phyloP scores from a whole-genome alignment of 2,113 vertebrate genomes.

The Aegithalos caudatus region DNA sequence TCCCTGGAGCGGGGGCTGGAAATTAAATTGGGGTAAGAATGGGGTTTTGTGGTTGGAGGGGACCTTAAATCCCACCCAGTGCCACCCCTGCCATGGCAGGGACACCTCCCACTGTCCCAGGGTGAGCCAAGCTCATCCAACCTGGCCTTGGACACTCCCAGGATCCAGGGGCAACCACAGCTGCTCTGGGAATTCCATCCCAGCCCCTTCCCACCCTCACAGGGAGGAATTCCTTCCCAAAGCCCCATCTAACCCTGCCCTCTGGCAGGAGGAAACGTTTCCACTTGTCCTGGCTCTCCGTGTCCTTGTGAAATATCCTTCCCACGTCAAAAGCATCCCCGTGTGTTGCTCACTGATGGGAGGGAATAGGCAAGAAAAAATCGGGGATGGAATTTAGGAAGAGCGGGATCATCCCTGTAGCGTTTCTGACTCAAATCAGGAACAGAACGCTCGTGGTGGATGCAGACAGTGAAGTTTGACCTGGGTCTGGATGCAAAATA shows the following conservation, averaged over 20 bases:
- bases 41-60: neutral
- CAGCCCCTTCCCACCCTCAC: no score
- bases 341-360: neutral
- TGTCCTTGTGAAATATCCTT: neutral
- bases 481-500: neutral
- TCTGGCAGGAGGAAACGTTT: neutral
- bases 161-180: neutral
- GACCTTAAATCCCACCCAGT: neutral
- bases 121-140: neutral
- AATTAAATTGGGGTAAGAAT: neutral
- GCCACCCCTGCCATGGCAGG: neutral
- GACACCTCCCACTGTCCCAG: neutral
- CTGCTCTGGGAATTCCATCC: neutral
- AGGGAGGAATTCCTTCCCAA: neutral
- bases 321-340: neutral
- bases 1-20: neutral
- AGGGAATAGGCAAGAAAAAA: neutral
- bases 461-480: fast-evolving
- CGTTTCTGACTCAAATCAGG: fast-evolving
- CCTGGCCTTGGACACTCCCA: neutral
- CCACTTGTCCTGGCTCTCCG: neutral
- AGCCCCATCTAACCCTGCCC: neutral
- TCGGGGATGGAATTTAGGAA: neutral
- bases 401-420: fast-evolving
- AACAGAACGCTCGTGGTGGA: fast-evolving